Conservation (phyloP, 2,113 vertebrate species). For the Muscicapa adusta region DNA sequence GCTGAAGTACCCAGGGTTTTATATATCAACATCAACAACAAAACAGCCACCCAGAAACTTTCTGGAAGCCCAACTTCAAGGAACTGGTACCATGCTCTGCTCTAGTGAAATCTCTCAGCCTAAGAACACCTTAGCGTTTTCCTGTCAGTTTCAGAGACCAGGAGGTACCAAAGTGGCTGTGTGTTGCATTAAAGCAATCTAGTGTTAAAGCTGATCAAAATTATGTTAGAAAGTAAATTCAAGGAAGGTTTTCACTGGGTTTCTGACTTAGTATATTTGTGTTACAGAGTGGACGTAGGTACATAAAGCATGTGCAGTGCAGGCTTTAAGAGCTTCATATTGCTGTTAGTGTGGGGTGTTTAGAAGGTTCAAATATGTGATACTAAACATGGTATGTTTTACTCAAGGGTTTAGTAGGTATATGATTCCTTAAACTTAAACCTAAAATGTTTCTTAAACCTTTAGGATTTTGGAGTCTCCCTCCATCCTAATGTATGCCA, state of each 20-base stretch:
- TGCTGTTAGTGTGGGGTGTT: neutral
- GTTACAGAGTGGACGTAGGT: accelerated
- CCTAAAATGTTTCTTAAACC: neutral
- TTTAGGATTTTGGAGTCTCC: neutral
- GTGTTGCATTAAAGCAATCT: neutral
- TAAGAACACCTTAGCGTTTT: neutral
- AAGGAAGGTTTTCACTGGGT: neutral
- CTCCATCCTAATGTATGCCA: neutral
- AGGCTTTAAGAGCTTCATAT: neutral
- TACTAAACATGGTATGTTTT: neutral
- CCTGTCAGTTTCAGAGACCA: neutral
- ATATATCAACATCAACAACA: neutral
- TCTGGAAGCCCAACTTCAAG: neutral
- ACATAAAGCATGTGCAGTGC: neutral
- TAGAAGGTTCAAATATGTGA: neutral
- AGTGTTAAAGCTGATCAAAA: neutral
- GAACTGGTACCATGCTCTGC: neutral
- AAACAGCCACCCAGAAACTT: neutral
- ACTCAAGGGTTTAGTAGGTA: neutral
- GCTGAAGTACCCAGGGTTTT: neutral
- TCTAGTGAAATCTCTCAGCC: neutral
- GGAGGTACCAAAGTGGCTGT: neutral
- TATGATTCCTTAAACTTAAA: neutral
- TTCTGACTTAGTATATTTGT: neutral
- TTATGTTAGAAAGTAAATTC: neutral